phyloP scores from a whole-genome alignment of 2,888 invertebrate species.

The Muscina levida region DNA sequence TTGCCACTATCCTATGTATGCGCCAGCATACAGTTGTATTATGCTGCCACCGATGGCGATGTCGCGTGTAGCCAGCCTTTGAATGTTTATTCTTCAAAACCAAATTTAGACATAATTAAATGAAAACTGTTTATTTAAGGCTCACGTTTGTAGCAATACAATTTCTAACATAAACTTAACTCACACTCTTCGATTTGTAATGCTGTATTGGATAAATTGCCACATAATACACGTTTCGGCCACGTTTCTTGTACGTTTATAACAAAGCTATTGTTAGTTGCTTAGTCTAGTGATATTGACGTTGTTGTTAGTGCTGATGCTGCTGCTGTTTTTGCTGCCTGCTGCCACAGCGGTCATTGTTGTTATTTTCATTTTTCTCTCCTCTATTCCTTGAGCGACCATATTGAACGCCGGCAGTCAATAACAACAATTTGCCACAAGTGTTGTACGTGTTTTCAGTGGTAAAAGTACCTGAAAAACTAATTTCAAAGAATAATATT shows the following conservation, averaged over 20 bases:
- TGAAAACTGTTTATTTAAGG: conserved; percentile 78
- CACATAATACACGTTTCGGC: conserved; percentile 57
- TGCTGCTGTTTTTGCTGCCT: conserved; percentile 2
- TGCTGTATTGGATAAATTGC: conserved; percentile 48
- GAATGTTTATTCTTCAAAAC: conserved; percentile 74
- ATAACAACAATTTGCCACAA: conserved; percentile 44
- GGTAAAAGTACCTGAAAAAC: conserved; percentile 48
- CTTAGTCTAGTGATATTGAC: conserved; percentile 31
- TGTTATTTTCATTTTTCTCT: conserved; percentile 16
- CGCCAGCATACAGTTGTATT: not conserved
- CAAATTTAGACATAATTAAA: conserved; percentile 79
- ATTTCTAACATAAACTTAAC: conserved; percentile 25
- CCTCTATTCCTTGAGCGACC: not conserved
- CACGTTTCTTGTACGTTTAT: conserved; percentile 48
- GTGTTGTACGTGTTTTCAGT: conserved; percentile 39
- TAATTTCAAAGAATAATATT: conserved; percentile 57
- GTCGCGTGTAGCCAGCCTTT: conserved; percentile 29
- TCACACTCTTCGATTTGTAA: conserved; percentile 19
- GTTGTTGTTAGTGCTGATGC: conserved; percentile 37
- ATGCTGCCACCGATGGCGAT: conserved; percentile 10
- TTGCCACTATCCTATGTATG: too few species aligned
- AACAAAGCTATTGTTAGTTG: conserved; percentile 4
- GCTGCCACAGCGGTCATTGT: not conserved
- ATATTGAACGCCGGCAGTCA: conserved; percentile 30
- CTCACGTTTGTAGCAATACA: conserved; percentile 70